A percentile compares a stretch with the other conserved stretches of the same genome.
These are phyloP conservation scores for Pterocles burchelli DNA, from an alignment of 2,113 vertebrate genomes.

Conservation along the genomic window DNA sequence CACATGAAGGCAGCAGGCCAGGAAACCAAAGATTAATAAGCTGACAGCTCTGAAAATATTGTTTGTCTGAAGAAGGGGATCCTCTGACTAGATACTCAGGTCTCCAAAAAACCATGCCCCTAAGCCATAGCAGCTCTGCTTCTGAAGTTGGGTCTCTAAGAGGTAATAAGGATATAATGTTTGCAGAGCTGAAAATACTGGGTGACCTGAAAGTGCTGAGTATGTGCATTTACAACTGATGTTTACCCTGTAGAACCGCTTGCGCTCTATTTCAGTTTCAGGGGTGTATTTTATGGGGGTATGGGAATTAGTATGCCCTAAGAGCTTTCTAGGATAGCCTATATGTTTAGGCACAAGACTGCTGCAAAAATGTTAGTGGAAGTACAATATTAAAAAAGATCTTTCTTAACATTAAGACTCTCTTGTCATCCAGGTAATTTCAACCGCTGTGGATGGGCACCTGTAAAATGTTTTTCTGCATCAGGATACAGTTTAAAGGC, in stretches of 20 bases:
- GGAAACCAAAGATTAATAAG: background rate
- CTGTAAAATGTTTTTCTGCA: background rate
- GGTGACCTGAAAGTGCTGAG: background rate
- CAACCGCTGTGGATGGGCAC: background rate
- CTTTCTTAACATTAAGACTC: background rate
- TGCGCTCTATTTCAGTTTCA: background rate
- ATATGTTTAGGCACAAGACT: background rate
- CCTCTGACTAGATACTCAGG: background rate
- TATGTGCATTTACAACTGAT: background rate
- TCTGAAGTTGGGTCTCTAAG: background rate
- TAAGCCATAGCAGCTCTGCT: background rate
- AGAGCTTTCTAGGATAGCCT: background rate
- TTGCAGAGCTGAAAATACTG: background rate
- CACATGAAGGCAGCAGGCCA: slow-evolving; percentile 20
- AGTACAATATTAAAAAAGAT: background rate
- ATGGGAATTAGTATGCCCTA: background rate
- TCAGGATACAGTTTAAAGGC: background rate
- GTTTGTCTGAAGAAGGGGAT: background rate
- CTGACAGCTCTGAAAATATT: background rate
- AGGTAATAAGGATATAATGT: background rate
- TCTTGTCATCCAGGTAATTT: background rate
- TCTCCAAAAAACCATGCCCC: background rate
- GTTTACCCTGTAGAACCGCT: background rate
- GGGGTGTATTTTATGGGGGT: background rate
- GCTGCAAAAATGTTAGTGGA: background rate